Base-by-base conservation (phyloP, 2,888 invertebrate genomes). In the Drosophila barbarae region DNA sequence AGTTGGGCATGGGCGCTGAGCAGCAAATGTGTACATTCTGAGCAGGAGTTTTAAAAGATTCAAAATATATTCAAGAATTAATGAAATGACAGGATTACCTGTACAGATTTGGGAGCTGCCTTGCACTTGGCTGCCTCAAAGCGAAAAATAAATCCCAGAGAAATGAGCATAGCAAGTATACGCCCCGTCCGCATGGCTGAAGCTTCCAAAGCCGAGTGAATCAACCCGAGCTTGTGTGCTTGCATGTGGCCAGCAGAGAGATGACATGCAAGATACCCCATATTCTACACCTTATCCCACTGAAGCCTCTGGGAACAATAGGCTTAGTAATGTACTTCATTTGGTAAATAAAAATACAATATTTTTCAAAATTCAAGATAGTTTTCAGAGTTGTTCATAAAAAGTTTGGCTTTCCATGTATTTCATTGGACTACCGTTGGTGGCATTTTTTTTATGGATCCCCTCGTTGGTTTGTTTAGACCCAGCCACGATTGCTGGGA, bases 21-120 rank as follows among this genome's bases (percentile, higher is more conserved):
- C 82, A 80, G 10, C 80, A 82, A 12, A 69, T 39, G 35, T 71
- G 69, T 5, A 80, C 82, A 46, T 82, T 77, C 82, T 23, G 3
- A 3, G 23, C 23, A 23, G 23, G 23, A 23, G 23, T 23, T 23
- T 23, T 23, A 4, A 23, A 23, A 23, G 1, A 23, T 23, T 23
- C 3, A 4, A 23, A 4, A 23, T 23, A 23, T 23, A 23, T 23
- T 23, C 4, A 23, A 23, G 4, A 23, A 5, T 30, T 13, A 8
- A 8, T 18, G 7, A 12, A 12, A 12, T 2, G 3, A 7, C 28
- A 18, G 12, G 8, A 12, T 26, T 6, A 79, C 78, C 74, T 81
- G 78, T 23, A 79, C 35, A 4, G 75, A 57, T 53, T 72, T 75
- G 5, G 81, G 81, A 2, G 79, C 81, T 30, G 70, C 54, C 50